Conservation (phyloP, 2,113 vertebrate genomes). For the Fulmarus glacialis region DNA sequence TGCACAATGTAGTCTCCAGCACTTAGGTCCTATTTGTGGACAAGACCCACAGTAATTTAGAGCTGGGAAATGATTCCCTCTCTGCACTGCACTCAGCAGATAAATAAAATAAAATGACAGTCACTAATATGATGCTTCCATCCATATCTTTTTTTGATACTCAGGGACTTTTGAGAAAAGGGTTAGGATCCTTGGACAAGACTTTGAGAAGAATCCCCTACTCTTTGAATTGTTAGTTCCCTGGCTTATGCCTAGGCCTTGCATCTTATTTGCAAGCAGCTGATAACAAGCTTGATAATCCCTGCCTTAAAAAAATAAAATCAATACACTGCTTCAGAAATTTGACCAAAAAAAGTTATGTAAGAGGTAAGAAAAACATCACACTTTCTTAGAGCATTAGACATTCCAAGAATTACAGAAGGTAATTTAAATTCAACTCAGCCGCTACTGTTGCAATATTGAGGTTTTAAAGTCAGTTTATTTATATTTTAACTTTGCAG, state of each 20-base stretch:
- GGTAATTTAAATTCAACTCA: constrained; percentile 74
- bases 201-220: background rate
- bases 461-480: constrained; percentile 72
- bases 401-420: constrained; percentile 66
- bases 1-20: background rate
- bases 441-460: constrained; percentile 67
- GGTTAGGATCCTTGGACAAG: background rate
- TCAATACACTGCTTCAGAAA: constrained; percentile 11
- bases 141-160: background rate
- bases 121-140: background rate
- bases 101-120: background rate
- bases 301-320: background rate
- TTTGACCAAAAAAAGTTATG: constrained; percentile 63
- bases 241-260: background rate
- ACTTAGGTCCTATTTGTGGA: background rate
- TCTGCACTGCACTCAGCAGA: background rate
- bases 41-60: background rate
- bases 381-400: constrained; percentile 57
- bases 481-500: constrained; percentile 74
- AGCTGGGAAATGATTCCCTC: background rate
- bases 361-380: constrained; percentile 67
- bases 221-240: background rate
- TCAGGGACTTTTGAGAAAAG: background rate
- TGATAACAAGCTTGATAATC: background rate
- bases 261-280: background rate